Conservation (phyloP, 1,140 invertebrate genomes). For the Zelostemma sp. region DNA sequence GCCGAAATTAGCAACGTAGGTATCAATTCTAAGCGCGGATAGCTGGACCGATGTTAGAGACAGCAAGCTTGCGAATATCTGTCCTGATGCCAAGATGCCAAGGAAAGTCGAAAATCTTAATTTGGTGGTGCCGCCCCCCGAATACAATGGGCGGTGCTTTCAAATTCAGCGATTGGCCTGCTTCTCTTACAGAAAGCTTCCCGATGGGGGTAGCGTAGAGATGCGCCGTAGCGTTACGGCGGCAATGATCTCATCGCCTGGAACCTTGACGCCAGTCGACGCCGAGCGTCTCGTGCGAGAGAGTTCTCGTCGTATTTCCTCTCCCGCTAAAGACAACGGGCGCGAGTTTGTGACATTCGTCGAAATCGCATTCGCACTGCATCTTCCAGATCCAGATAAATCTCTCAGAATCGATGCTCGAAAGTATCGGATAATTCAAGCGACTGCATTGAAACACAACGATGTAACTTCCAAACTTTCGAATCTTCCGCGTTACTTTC, state of each 20-base stretch:
- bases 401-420: no score
- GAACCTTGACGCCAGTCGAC: slow-evolving; percentile 58
- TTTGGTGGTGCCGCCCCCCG: slow-evolving; percentile 61
- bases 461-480: no score
- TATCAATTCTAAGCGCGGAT: slow-evolving; percentile 35
- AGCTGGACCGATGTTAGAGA: slow-evolving; percentile 27
- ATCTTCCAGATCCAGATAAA: neutral
- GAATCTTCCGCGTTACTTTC: no score
- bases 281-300: slow-evolving; percentile 63
- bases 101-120: slow-evolving; percentile 70
- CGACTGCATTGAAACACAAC: no score
- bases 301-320: slow-evolving; percentile 31
- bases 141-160: slow-evolving; percentile 56
- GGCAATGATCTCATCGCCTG: slow-evolving; percentile 46
- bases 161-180: slow-evolving; percentile 61
- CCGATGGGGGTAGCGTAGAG: slow-evolving; percentile 50
- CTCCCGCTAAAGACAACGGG: slow-evolving; percentile 12
- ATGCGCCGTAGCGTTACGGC: slow-evolving; percentile 52
- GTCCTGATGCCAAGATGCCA: slow-evolving; percentile 35
- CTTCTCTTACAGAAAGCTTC: slow-evolving; percentile 50
- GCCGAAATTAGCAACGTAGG: slow-evolving; percentile 47
- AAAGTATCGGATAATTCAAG: no score
- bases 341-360: neutral
- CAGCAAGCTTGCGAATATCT: slow-evolving; percentile 10
- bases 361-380: neutral